Base-by-base conservation (phyloP, 2,888 invertebrate genomes). In the Heliconius ethilla region DNA sequence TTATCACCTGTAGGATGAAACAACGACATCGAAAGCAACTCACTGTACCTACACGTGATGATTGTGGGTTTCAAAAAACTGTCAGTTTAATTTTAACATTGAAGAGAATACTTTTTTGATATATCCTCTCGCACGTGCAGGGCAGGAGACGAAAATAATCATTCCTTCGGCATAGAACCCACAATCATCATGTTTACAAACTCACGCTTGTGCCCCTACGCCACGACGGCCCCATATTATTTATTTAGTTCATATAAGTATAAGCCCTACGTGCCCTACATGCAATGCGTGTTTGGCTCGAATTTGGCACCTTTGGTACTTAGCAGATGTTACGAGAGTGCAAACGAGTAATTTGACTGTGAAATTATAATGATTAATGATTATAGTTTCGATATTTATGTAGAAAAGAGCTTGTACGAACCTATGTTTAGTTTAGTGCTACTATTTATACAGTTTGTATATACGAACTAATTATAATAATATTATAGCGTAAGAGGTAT, bases 1-100 rank as follows among this genome's bases (percentile, higher is more conserved):
- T 82, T 82, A 82, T 83, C 55, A 78, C 62, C 27, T 62, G 59
- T 65, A 72, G 75, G 69, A 81, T 79, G 76, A 62, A 69, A 69
- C 40, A 69, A 69, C 69, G 69, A 9, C 13, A 25, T 25, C n/a
- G n/a, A n/a, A 15, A 10, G 22, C 15, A 13, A 25, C 15, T 29
- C 6, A 40, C 3, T 27, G 40, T 69, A 69, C 9, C 6, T 51
- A 22, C 7, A 22, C 37, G n/a, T n/a, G n/a, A 40, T n/a, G 1
- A 13, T 25, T 25, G 11, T 25, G 13, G 13, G 3, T 67, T n/a
- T 67, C 67, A 3, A 67, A 7, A 9, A 18, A 22, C 22, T 22
- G 22, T 22, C 51, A 22, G 51, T 22, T 51, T 18, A 51, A 18
- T 51, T 51, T 7, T 11, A 40, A 40, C 11, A 40, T 40, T 40